These are phyloP conservation scores for Synchiropus splendidus DNA, from an alignment of 2,113 vertebrate species.

Conservation along the genomic window DNA sequence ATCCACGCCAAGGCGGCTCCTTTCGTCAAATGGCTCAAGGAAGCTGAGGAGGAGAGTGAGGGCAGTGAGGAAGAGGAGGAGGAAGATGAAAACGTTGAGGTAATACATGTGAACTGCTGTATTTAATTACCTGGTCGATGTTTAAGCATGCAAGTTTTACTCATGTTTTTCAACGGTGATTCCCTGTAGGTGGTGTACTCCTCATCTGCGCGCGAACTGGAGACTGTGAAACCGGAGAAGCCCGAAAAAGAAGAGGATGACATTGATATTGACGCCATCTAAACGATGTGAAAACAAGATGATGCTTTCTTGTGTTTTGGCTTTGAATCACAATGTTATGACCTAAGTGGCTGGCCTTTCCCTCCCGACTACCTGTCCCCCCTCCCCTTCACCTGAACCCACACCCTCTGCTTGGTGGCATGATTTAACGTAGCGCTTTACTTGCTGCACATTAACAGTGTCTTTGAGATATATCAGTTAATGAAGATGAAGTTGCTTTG, in stretches of 20 bases:
- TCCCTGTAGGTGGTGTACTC: slow-evolving; percentile 87
- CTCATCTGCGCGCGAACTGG: slow-evolving; percentile 83
- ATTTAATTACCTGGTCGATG: neutral
- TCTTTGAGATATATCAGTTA: slow-evolving; percentile 40
- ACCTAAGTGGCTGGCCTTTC: slow-evolving; percentile 27
- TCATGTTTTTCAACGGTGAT: neutral
- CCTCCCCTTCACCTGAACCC: neutral
- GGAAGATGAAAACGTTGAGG: slow-evolving; percentile 86
- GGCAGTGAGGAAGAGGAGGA: slow-evolving; percentile 80
- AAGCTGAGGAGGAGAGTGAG: slow-evolving; percentile 95
- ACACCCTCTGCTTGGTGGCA: slow-evolving; percentile 40
- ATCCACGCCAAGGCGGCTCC: slow-evolving; percentile 93
- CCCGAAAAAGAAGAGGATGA: slow-evolving; percentile 84
- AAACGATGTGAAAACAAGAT: slow-evolving; percentile 32
- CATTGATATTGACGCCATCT: slow-evolving; percentile 98
- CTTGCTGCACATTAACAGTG: slow-evolving; percentile 50
- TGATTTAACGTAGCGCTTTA: slow-evolving; percentile 54
- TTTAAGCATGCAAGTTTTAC: neutral
- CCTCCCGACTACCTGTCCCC: neutral
- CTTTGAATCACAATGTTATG: slow-evolving; percentile 28
- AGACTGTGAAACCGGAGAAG: slow-evolving; percentile 80
- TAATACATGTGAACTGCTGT: slow-evolving; percentile 29
- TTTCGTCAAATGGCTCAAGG: slow-evolving; percentile 96
- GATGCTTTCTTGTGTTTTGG: slow-evolving; percentile 37
- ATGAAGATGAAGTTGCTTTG: slow-evolving; percentile 33